phyloP scores from a whole-genome alignment of 2,888 invertebrate species.

The Chrysolina haemoptera region DNA sequence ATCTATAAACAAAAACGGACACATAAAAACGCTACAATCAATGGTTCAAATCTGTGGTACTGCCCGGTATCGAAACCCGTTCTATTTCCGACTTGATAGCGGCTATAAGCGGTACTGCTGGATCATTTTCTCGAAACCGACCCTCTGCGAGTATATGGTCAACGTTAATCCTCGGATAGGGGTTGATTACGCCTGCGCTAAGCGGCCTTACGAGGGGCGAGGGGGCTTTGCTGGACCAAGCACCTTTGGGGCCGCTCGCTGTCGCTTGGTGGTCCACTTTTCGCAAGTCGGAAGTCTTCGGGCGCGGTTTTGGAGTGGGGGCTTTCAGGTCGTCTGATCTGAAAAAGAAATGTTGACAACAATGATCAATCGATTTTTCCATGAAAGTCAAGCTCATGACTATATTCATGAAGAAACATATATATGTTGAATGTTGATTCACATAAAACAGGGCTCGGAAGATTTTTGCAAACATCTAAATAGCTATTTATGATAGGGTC shows the following conservation, averaged over 20 bases:
- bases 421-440: no score
- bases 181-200: conserved; percentile 77
- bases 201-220: conserved; percentile 74
- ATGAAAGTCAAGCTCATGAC: no score
- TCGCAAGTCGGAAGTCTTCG: conserved; percentile 66
- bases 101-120: conserved; percentile 86
- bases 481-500: no score
- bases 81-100: conserved; percentile 84
- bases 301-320: conserved; percentile 58
- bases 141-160: conserved; percentile 74
- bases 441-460: no score
- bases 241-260: conserved; percentile 68
- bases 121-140: conserved; percentile 76
- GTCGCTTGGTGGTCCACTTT: conserved; percentile 62
- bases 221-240: conserved; percentile 72
- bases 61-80: conserved; percentile 68
- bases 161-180: conserved; percentile 69
- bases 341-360: conserved; percentile 31
- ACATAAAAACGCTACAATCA: conserved; percentile 25
- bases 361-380: no score
- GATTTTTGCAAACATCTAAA: no score
- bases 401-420: no score
- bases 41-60: conserved; percentile 62
- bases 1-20: background rate
- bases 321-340: conserved; percentile 55